These are phyloP conservation scores for Rhabdornis inornatus DNA, from an alignment of 2,113 vertebrate genomes.

Conservation along the genomic window DNA sequence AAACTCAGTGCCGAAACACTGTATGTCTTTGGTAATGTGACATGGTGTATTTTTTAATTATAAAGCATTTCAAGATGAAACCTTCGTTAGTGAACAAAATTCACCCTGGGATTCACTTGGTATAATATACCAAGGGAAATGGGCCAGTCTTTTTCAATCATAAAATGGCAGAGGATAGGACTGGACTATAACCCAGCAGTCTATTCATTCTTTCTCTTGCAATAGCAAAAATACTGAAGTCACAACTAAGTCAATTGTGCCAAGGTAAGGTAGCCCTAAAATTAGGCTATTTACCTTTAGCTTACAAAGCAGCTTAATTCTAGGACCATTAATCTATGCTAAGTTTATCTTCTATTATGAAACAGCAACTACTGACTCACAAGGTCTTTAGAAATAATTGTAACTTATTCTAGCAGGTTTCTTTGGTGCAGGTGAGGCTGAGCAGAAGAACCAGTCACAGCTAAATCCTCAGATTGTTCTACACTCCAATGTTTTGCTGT, in stretches of 20 bases:
- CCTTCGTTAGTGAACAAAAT: not conserved
- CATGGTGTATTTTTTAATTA: not conserved
- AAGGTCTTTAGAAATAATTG: not conserved
- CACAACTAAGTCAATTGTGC: not conserved
- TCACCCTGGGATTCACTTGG: not conserved
- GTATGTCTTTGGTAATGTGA: not conserved
- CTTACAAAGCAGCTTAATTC: not conserved
- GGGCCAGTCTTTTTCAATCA: not conserved
- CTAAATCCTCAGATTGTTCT: not conserved
- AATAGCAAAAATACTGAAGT: not conserved
- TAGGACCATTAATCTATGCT: not conserved
- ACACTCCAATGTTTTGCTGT: not conserved
- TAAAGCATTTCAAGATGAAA: not conserved
- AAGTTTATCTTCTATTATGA: not conserved
- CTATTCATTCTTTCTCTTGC: not conserved
- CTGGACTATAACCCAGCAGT: not conserved
- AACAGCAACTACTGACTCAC: not conserved
- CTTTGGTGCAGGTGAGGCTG: not conserved
- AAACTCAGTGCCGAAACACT: not conserved
- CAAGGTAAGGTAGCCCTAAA: not conserved
- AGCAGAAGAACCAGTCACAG: not conserved
- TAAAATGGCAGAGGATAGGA: not conserved
- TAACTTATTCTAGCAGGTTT: not conserved
- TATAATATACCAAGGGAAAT: not conserved
- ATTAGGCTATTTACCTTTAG: not conserved